Evolutionary conservation across 2,113 vertebrate genomes (phyloP).

Genomic region (pig (Sus scrofa)): DNA sequence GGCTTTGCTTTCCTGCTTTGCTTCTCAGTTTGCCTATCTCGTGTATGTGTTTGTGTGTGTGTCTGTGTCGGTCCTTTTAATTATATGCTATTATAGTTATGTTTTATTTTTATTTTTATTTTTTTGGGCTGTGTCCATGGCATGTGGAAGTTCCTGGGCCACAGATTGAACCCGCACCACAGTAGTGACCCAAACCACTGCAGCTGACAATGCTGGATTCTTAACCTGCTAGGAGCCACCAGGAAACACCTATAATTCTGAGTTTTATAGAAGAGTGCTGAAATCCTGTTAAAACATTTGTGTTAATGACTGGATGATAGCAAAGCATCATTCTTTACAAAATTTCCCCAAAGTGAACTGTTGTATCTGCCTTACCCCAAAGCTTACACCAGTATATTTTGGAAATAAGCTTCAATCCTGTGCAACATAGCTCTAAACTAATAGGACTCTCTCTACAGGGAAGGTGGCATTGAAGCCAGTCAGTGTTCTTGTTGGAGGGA

Average conservation of each 20-base stretch:
- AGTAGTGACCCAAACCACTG: too few relatives aligned
- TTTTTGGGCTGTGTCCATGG: too few relatives aligned
- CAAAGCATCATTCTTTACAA: slow-evolving; percentile 45
- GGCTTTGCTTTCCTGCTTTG: neutral
- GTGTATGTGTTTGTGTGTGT: too few relatives aligned
- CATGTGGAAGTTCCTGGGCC: too few relatives aligned
- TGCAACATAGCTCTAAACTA: neutral
- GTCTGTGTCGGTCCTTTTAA: neutral
- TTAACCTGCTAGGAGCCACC: too few relatives aligned
- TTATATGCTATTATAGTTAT: neutral
- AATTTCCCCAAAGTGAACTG: neutral
- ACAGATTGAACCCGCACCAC: too few relatives aligned
- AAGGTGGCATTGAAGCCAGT: neutral
- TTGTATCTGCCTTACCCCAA: neutral
- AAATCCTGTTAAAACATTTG: slow-evolving; percentile 47
- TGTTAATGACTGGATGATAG: slow-evolving; percentile 47
- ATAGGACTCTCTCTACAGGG: neutral
- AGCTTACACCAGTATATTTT: neutral
- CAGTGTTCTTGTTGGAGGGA: neutral
- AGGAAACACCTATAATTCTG: neutral
- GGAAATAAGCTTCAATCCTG: neutral
- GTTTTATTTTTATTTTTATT: too few relatives aligned
- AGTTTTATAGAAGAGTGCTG: neutral
- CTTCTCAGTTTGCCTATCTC: neutral
- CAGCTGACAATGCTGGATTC: too few relatives aligned